Conservation (phyloP, 2,888 invertebrate species). For the Bembecia ichneumoniformis region DNA sequence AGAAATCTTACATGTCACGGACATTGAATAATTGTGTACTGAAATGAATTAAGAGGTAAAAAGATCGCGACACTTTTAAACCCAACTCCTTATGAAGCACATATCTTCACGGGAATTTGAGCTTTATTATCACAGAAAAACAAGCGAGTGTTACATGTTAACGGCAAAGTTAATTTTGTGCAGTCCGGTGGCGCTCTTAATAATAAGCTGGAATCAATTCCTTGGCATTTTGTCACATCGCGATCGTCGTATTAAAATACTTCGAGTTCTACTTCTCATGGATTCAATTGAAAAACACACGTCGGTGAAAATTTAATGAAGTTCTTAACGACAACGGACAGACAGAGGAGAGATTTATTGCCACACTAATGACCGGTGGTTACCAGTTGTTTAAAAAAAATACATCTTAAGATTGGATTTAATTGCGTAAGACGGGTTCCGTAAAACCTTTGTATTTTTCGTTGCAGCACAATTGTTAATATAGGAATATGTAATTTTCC, state of each 20-base stretch:
- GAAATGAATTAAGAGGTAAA: constrained; percentile 12
- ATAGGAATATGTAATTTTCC: too few species aligned
- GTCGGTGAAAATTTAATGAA: constrained; percentile 53
- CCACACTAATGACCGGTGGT: constrained; percentile 47
- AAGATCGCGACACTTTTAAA: neutral
- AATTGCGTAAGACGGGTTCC: constrained; percentile 2
- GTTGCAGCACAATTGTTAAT: too few species aligned
- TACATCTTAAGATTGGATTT: constrained; percentile 12
- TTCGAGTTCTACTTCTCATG: constrained; percentile 39
- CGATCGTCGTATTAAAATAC: constrained; percentile 39
- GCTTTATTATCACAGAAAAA: neutral
- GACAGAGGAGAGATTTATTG: constrained; percentile 57
- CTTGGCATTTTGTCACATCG: constrained; percentile 43
- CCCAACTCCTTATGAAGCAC: neutral
- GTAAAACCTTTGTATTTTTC: neutral
- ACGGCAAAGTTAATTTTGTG: neutral
- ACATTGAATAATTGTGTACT: constrained; percentile 23
- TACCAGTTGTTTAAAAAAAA: constrained; percentile 30
- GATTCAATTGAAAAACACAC: constrained; percentile 43
- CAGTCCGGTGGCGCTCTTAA: neutral
- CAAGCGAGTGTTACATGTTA: neutral
- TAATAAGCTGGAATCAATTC: constrained; percentile 29
- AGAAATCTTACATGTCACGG: constrained; percentile 6
- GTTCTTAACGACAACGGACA: constrained; percentile 51
- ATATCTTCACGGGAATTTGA: neutral